Evolutionary conservation across 1,140 invertebrate genomes (phyloP).

Genomic region (Drosophila kohkoa): DNA sequence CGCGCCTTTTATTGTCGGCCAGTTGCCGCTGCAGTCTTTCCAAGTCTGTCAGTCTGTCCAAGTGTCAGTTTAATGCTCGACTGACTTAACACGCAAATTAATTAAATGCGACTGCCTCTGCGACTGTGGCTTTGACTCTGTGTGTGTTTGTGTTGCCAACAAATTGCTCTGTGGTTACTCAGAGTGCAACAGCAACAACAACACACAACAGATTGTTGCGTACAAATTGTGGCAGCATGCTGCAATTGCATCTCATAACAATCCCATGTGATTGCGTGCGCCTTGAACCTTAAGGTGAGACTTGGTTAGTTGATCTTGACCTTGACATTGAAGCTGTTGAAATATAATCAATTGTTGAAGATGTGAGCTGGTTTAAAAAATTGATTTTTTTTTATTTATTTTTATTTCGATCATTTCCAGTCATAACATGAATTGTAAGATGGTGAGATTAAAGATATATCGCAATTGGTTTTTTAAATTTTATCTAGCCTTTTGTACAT

Average conservation of each 20-base stretch:
- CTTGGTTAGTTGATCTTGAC: conserved; percentile 11
- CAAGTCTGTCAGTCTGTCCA: conserved; percentile 27
- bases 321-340: conserved; percentile 9
- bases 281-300: conserved; percentile 21
- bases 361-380: too few species aligned
- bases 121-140: conserved; percentile 8
- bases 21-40: conserved; percentile 11
- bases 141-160: conserved; percentile 37
- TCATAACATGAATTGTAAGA: too few species aligned
- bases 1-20: conserved; percentile 48
- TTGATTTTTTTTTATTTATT: too few species aligned
- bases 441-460: too few species aligned
- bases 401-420: too few species aligned
- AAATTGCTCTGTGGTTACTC: conserved; percentile 59
- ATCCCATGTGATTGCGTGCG: conserved; percentile 35
- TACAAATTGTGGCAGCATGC: conserved; percentile 62
- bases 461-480: too few species aligned
- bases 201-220: conserved; percentile 62
- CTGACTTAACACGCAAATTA: conserved; percentile 66
- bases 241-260: conserved; percentile 50
- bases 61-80: conserved; percentile 54
- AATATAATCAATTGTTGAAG: conserved; percentile 16
- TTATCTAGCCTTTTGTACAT: too few species aligned
- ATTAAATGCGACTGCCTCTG: conserved; percentile 48
- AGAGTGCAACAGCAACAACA: conserved; percentile 15